Percentiles rank a stretch among this genome's conserved stretches.
phyloP scores from a whole-genome alignment of 2,113 vertebrate species.

The Sylvilagus bachmani region DNA sequence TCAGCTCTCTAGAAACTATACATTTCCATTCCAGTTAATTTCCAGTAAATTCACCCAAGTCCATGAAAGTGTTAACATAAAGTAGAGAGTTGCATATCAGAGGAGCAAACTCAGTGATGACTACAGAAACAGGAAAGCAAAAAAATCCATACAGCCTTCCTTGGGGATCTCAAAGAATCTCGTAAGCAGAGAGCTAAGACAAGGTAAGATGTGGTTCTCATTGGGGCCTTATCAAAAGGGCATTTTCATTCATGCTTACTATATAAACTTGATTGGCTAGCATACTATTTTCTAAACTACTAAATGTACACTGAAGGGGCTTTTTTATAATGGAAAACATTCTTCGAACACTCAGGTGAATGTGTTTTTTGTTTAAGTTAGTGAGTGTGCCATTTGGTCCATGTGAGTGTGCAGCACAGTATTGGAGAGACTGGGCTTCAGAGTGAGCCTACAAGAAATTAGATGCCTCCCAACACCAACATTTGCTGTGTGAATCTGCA shows the following conservation, averaged over 20 bases:
- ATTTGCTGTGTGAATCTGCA: not conserved
- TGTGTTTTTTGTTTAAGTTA: conserved; percentile 27
- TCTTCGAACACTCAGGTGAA: not conserved
- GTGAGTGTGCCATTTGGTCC: not conserved
- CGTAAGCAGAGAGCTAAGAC: not conserved
- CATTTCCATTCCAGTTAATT: conserved; percentile 22
- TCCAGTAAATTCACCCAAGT: conserved; percentile 52
- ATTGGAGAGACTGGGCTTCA: not conserved
- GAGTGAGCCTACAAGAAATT: too few species aligned
- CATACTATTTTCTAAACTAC: conserved; percentile 21
- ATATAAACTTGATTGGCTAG: not conserved
- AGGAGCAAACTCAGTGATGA: not conserved
- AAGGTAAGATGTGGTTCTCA: conserved; percentile 35
- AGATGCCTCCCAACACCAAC: not conserved
- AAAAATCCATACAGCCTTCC: not conserved
- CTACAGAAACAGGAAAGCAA: conserved; percentile 47
- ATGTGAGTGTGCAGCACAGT: not conserved
- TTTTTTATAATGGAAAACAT: not conserved
- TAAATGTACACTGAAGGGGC: not conserved
- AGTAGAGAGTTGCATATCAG: not conserved
- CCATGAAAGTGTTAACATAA: conserved; percentile 53
- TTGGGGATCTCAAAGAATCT: conserved; percentile 30
- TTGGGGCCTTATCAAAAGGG: conserved; percentile 61
- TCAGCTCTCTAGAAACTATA: conserved; percentile 59
- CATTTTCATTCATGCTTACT: conserved; percentile 61